These are phyloP conservation scores for Neocrepidodera transversa DNA, from an alignment of 2,888 invertebrate species.

Conservation along the genomic window DNA sequence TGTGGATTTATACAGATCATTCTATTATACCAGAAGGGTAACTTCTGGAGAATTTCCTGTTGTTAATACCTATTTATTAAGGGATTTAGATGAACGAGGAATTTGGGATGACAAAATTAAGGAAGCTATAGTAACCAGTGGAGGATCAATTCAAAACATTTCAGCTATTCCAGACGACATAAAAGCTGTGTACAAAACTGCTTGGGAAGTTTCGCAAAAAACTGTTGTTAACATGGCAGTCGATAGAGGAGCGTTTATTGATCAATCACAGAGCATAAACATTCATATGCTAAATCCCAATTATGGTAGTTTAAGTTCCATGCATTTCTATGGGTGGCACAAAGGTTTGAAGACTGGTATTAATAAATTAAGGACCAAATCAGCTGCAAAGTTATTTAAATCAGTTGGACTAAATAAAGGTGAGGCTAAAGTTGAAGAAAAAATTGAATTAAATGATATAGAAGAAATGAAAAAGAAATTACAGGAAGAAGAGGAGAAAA, in stretches of 20 bases:
- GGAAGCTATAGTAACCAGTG: slow-evolving; percentile 86
- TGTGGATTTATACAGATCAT: slow-evolving; percentile 97
- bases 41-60: slow-evolving; percentile 92
- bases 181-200: slow-evolving; percentile 91
- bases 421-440: slow-evolving; percentile 3
- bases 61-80: slow-evolving; percentile 93
- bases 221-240: slow-evolving; percentile 95
- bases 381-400: slow-evolving; percentile 95
- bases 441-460: slow-evolving; percentile 10
- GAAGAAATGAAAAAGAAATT: slow-evolving; percentile 38
- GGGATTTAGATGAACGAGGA: slow-evolving; percentile 88
- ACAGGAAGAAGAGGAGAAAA: slow-evolving; percentile 57
- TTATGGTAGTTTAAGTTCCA: slow-evolving; percentile 92
- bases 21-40: slow-evolving; percentile 93
- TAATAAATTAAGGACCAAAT: slow-evolving; percentile 96
- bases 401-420: slow-evolving; percentile 74
- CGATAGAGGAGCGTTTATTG: slow-evolving; percentile 96
- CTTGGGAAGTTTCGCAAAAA: slow-evolving; percentile 97
- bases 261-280: slow-evolving; percentile 98
- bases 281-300: slow-evolving; percentile 95
- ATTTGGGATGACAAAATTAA: slow-evolving; percentile 97
- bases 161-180: slow-evolving; percentile 84
- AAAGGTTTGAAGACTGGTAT: slow-evolving; percentile 97
- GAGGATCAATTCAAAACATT: slow-evolving; percentile 93
- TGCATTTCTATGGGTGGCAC: slow-evolving; percentile 99